A percentile compares a stretch with the other conserved stretches of the same genome.
Conservation (phyloP, 2,888 invertebrate genomes). For the Drosophila atripex region DNA sequence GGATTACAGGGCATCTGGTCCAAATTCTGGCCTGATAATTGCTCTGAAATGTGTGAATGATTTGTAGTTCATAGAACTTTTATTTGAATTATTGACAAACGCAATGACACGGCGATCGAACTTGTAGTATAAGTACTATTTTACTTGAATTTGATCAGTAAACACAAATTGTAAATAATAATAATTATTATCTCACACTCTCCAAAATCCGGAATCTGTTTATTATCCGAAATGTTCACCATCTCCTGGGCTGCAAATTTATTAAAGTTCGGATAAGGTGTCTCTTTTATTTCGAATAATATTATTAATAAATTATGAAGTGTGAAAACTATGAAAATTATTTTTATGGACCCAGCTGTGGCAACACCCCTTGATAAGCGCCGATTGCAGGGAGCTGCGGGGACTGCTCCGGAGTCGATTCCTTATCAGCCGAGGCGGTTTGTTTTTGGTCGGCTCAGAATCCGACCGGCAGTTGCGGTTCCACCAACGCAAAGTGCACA, state of each 20-base stretch:
- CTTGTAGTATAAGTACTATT: neutral
- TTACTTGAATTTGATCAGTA: neutral
- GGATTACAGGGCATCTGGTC: constrained; percentile 30
- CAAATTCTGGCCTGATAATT: constrained; percentile 13
- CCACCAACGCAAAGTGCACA: constrained; percentile 50
- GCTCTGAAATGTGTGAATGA: constrained; percentile 28
- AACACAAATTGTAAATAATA: too few species aligned
- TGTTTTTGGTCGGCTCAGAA: constrained; percentile 33
- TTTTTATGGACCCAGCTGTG: constrained; percentile 6
- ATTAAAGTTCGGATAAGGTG: neutral
- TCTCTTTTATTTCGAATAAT: neutral
- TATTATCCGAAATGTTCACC: too few species aligned
- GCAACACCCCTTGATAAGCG: constrained; percentile 32
- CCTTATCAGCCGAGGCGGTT: constrained; percentile 57
- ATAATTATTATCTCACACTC: too few species aligned
- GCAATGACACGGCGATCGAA: neutral
- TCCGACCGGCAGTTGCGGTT: constrained; percentile 54
- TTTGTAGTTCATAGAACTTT: neutral
- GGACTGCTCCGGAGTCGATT: constrained; percentile 39
- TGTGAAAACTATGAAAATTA: neutral
- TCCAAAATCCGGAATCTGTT: neutral
- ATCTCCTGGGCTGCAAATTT: neutral
- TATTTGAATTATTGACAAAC: constrained; percentile 1
- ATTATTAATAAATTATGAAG: neutral
- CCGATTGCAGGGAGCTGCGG: constrained; percentile 7